Percentiles rank a stretch among this genome's conserved stretches.
Conservation (phyloP, 2,113 vertebrate genomes). For the Mesoclemmys tuberculata region DNA sequence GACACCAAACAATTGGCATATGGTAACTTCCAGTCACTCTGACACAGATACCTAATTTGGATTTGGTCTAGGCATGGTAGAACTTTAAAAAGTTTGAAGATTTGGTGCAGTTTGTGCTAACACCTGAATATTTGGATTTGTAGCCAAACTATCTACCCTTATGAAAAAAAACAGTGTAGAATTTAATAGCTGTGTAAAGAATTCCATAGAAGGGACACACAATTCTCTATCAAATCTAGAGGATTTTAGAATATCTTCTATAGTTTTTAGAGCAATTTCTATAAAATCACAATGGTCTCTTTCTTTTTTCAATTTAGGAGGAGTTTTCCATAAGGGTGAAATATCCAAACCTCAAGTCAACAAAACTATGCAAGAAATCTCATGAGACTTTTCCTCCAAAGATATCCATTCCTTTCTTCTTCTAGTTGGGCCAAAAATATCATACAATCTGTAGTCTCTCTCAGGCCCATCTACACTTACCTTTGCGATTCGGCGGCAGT, state of each 20-base stretch:
- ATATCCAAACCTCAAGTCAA: not conserved
- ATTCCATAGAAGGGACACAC: not conserved
- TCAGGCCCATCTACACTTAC: no score
- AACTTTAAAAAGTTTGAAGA: not conserved
- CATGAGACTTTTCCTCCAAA: not conserved
- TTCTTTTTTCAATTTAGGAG: not conserved
- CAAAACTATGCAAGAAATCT: not conserved
- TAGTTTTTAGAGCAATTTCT: not conserved
- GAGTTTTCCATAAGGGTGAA: not conserved
- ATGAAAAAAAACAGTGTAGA: not conserved
- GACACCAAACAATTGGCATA: slow-evolving; percentile 11
- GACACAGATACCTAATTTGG: not conserved
- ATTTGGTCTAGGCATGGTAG: not conserved
- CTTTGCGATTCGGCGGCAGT: no score
- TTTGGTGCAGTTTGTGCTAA: not conserved
- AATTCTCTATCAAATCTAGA: not conserved
- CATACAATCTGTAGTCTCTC: not conserved
- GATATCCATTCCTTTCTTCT: not conserved
- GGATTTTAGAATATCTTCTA: not conserved
- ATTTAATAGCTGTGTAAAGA: not conserved
- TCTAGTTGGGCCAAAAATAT: not conserved
- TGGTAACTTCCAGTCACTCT: not conserved
- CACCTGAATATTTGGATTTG: not conserved
- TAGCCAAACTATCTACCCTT: not conserved
- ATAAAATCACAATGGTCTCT: not conserved